These are phyloP conservation scores for Pseudochirops cupreus DNA, from an alignment of 2,797 vertebrate genomes.

Conservation along the genomic window DNA sequence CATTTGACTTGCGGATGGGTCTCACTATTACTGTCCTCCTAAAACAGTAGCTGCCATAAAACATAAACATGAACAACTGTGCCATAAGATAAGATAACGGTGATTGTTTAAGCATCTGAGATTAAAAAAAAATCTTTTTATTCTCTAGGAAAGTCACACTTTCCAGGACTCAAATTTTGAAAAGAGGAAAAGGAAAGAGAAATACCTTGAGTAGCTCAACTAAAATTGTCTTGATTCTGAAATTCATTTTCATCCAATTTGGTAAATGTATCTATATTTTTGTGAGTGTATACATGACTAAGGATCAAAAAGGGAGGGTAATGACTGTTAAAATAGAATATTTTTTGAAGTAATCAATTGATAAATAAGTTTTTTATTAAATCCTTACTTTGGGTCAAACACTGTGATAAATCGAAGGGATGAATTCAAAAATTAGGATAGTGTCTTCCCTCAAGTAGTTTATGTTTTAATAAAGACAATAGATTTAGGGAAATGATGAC, in stretches of 20 bases:
- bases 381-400: not conserved
- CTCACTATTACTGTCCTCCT: not conserved
- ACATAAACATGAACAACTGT: not conserved
- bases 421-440: not conserved
- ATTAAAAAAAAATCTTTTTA: slow-evolving; percentile 37
- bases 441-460: not conserved
- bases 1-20: not conserved
- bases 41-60: not conserved
- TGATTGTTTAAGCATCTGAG: not conserved
- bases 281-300: slow-evolving; percentile 9
- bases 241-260: slow-evolving; percentile 38
- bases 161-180: slow-evolving; percentile 8
- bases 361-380: no score
- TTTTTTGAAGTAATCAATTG: not conserved
- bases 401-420: not conserved
- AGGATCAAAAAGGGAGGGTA: not conserved
- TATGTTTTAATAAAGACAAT: not conserved
- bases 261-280: not conserved
- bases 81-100: not conserved
- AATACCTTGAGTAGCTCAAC: fast-evolving
- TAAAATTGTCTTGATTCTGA: not conserved
- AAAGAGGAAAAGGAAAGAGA: not conserved
- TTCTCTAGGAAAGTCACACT: slow-evolving; percentile 7
- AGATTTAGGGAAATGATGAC: not conserved
- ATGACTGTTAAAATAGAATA: not conserved